A percentile compares a stretch with the other conserved stretches of the same genome.
Evolutionary conservation across 1,140 invertebrate species (phyloP).

Genomic region (Camponotus floridanus): DNA sequence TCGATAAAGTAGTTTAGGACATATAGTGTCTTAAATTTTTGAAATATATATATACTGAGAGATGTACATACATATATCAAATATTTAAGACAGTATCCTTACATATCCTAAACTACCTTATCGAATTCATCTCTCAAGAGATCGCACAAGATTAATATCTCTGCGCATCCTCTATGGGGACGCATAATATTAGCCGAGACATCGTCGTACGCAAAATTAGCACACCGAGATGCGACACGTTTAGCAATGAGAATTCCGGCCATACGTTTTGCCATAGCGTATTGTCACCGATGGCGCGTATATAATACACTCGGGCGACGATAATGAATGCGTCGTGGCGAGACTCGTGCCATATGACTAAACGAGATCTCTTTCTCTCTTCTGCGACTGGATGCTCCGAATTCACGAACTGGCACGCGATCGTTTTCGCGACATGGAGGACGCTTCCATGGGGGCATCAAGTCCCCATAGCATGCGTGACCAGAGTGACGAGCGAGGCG

Average conservation of each 20-base stretch:
- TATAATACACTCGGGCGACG: constrained; percentile 69
- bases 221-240: constrained; percentile 18
- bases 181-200: constrained; percentile 28
- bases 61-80: not conserved
- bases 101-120: not conserved
- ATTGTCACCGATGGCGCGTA: constrained; percentile 66
- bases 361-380: constrained; percentile 64
- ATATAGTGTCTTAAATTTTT: too few relatives aligned
- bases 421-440: constrained; percentile 66
- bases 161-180: not conserved
- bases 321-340: constrained; percentile 69
- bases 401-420: constrained; percentile 70
- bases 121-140: not conserved
- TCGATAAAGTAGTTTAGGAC: too few relatives aligned
- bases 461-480: constrained; percentile 43
- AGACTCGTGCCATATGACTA: constrained; percentile 59
- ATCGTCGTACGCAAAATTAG: constrained; percentile 31
- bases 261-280: constrained; percentile 32
- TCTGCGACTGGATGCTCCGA: constrained; percentile 37
- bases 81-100: not conserved
- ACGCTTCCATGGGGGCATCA: constrained; percentile 61
- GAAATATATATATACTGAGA: too few relatives aligned
- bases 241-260: constrained; percentile 23
- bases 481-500: constrained; percentile 64
- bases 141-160: not conserved